phyloP scores from a whole-genome alignment of 2,113 vertebrate genomes.

The Pelmatolapia mariae region DNA sequence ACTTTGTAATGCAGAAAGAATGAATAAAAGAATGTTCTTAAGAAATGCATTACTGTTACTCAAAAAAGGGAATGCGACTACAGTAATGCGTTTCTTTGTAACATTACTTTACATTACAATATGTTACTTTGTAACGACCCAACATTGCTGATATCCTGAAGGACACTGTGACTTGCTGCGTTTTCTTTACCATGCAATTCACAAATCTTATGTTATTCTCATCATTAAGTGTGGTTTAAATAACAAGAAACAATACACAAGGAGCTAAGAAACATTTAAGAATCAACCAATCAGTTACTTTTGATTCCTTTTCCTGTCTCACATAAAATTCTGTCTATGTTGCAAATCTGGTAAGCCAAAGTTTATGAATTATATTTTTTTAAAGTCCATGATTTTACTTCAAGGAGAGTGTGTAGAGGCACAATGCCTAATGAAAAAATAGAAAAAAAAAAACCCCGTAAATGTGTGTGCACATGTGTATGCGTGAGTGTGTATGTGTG shows the following conservation, averaged over 20 bases:
- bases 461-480: background rate
- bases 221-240: background rate
- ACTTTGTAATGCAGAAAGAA: background rate
- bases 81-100: background rate
- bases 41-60: background rate
- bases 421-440: rapidly evolving
- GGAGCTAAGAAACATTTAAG: background rate
- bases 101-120: background rate
- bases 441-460: rapidly evolving
- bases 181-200: background rate
- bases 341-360: background rate
- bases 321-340: background rate
- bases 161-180: background rate
- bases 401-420: background rate
- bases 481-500: background rate
- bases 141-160: background rate
- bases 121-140: background rate
- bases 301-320: rapidly evolving
- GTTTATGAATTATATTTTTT: background rate
- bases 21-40: background rate
- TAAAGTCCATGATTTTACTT: background rate
- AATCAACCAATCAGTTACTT: background rate
- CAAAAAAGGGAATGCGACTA: background rate
- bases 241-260: background rate
- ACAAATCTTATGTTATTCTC: background rate